phyloP scores from a whole-genome alignment of 2,888 invertebrate genomes.

The Caenorhabditis panamensis region DNA sequence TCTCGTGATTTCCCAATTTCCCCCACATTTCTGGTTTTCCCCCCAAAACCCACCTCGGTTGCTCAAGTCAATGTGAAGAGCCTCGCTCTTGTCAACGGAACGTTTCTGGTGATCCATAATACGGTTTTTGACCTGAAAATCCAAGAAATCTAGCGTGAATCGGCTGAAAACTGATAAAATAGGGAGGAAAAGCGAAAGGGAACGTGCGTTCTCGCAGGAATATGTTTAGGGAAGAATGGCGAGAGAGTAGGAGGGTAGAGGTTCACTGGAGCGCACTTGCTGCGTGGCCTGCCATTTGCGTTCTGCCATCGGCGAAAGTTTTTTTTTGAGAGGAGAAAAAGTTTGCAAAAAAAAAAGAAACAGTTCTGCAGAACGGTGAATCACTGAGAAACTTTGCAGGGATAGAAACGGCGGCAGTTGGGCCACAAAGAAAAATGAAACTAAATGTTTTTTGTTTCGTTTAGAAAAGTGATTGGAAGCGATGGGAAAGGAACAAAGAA shows the following conservation, averaged over 20 bases:
- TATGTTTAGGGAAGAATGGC: neutral
- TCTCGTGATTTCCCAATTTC: too few relatives aligned
- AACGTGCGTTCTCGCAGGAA: constrained; percentile 23
- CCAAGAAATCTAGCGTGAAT: neutral
- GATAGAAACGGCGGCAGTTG: too few relatives aligned
- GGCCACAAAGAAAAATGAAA: too few relatives aligned
- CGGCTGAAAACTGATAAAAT: neutral
- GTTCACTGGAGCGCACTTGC: constrained; percentile 35
- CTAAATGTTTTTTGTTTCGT: neutral
- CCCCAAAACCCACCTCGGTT: constrained; percentile 18
- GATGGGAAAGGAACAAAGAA: too few relatives aligned
- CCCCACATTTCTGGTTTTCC: constrained; percentile 8
- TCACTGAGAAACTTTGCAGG: too few relatives aligned
- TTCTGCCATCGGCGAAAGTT: too few relatives aligned
- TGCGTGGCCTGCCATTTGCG: too few relatives aligned
- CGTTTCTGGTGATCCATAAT: constrained; percentile 43
- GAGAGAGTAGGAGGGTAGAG: neutral
- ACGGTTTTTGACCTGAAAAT: constrained; percentile 39
- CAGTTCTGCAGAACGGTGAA: too few relatives aligned
- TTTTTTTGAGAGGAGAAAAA: too few relatives aligned
- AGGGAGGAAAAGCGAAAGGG: neutral
- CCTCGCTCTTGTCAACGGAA: constrained; percentile 24
- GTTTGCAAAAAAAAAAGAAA: too few relatives aligned
- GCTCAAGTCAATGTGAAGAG: constrained; percentile 40
- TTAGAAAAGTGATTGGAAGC: too few relatives aligned